Evolutionary conservation across 2,113 vertebrate species (phyloP), one percentile per base, ranked within the genome.

Genomic region (Protobothrops flavoviridis): DNA sequence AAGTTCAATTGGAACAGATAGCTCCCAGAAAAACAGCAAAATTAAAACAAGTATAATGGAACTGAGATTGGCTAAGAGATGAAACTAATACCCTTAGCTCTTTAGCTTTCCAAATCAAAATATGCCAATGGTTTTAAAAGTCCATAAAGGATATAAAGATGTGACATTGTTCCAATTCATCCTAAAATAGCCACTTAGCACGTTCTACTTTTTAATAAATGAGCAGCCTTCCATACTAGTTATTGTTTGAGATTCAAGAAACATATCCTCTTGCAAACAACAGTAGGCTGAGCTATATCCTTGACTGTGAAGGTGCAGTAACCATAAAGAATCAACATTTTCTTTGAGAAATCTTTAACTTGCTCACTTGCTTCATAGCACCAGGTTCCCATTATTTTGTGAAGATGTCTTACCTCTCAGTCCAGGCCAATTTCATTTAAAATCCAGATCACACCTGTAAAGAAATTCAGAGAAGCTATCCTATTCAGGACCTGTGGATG

Each of bases 301-400:
- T 95, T 95, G 92, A 86, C 91, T 94, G 91, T 91, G 88, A 90
- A 94, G 85, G 69, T 93, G 90, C 92, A 95, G 89, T 87, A 95
- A 94, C 91, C 33, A 93, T 92, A 91, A 95, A 94, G 90, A 96
- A 95, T 43, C 85, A 95, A 74, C 92, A 95, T 95, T 97, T 96
- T 91, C 64, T 15, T 93, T 95, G 94, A 90, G 93, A 95, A 95
- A 88, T 17, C 21, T 0, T 96, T 87, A 93, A 93, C 89, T 64
- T 0, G 0, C 48, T 93, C 0, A 0, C 53, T 94, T 92, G 52
- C 11, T 94, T 93, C 93, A 94, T 94, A 95, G 92, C 89, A 88
- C 12, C 29, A 85, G 61, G 87, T 53, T 88, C 88, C 21, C 59
- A 93, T 56, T 57, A 91, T 94, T 90, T 94, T 94, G 50, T 89